These are phyloP conservation scores for Anolis sagrei DNA, from an alignment of 2,113 vertebrate species.

Conservation along the genomic window DNA sequence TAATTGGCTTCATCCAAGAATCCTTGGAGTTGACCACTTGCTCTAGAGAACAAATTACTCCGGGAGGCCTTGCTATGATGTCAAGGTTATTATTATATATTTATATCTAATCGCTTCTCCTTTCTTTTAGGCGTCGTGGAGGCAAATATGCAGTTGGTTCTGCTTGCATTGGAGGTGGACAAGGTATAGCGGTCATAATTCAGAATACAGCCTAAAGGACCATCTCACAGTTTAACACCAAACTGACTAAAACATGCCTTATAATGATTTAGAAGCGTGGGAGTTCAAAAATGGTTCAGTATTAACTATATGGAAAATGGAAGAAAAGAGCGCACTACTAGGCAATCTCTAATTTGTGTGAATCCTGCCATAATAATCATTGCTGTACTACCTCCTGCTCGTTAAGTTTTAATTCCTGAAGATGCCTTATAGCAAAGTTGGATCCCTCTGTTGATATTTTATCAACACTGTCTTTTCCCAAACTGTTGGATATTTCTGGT, in stretches of 20 bases:
- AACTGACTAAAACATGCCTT: neutral
- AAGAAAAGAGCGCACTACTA: slow-evolving; percentile 19
- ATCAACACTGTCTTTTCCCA: slow-evolving; percentile 1
- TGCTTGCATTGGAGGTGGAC: slow-evolving; percentile 95
- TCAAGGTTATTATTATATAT: too few relatives aligned
- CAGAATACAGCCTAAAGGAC: slow-evolving; percentile 80
- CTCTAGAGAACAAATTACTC: neutral
- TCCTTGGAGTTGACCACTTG: too few relatives aligned
- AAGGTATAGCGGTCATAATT: slow-evolving; percentile 92
- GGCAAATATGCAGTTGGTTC: slow-evolving; percentile 92
- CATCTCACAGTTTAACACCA: neutral
- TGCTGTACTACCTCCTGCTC: slow-evolving; percentile 30
- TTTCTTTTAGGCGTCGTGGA: slow-evolving; percentile 82
- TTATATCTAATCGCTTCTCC: neutral
- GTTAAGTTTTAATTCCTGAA: slow-evolving; percentile 22
- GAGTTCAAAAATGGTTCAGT: neutral
- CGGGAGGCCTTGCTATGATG: rapidly evolving
- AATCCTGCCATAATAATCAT: neutral
- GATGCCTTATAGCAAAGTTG: neutral
- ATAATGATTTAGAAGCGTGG: neutral
- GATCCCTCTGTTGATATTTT: neutral
- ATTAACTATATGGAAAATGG: slow-evolving; percentile 36
- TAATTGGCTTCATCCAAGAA: too few relatives aligned
- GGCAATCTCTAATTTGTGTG: neutral
- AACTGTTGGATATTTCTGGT: neutral